Percentiles rank a stretch among this genome's conserved stretches.
Evolutionary conservation across 2,797 vertebrate genomes (phyloP).

Genomic region (Oceanodroma leucorhoa): DNA sequence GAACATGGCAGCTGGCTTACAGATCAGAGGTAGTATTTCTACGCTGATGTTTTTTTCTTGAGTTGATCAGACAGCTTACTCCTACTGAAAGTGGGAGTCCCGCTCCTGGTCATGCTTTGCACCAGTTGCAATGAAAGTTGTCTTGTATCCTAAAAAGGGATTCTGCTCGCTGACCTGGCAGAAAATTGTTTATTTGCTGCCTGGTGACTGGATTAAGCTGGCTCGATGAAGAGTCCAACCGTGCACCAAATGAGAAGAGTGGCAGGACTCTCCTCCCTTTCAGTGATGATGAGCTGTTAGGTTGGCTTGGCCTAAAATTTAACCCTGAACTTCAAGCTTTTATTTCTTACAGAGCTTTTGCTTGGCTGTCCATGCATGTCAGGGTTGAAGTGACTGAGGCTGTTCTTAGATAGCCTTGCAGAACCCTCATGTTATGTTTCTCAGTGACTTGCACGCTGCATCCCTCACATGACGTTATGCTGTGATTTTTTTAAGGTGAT

Average conservation of each 20-base stretch:
- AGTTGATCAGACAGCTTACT: not conserved
- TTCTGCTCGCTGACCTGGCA: not conserved
- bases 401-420: not conserved
- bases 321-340: not conserved
- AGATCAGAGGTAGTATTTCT: constrained; percentile 85
- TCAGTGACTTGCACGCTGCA: not conserved
- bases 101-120: not conserved
- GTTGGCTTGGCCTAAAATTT: not conserved
- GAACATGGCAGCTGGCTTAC: constrained; percentile 87
- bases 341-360: not conserved
- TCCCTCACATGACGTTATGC: not conserved
- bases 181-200: not conserved
- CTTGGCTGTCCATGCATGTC: fast-evolving
- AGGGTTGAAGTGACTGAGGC: not conserved
- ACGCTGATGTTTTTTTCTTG: not conserved
- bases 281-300: not conserved
- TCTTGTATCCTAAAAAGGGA: not conserved
- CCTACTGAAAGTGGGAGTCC: not conserved
- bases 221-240: not conserved
- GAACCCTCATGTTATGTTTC: not conserved
- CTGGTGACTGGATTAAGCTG: not conserved
- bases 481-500: constrained; percentile 80
- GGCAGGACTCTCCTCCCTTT: not conserved
- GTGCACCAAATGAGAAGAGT: not conserved
- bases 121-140: not conserved